Conservation (phyloP, 2,888 invertebrate species). For the Teleiodes luculella region DNA sequence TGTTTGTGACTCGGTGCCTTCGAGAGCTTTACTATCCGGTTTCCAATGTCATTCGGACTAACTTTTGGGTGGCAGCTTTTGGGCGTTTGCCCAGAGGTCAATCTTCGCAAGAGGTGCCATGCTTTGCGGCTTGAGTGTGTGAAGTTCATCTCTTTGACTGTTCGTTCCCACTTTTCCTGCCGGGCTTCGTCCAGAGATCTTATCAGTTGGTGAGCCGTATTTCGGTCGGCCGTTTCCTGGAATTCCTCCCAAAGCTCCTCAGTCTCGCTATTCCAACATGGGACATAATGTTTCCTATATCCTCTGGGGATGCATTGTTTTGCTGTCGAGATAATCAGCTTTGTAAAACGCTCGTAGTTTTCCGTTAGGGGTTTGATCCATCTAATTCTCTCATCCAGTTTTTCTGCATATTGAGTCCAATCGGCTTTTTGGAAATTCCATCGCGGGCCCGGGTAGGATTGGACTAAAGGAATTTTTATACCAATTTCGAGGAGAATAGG, state of each 20-base stretch:
- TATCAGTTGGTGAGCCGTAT: neutral
- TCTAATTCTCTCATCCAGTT: too few species aligned
- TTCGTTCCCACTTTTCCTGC: neutral
- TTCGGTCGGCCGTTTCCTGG: neutral
- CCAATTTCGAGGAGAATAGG: neutral
- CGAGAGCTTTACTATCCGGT: too few species aligned
- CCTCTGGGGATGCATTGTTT: neutral
- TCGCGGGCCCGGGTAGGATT: neutral
- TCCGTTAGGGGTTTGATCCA: too few species aligned
- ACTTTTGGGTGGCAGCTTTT: too few species aligned
- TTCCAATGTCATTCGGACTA: too few species aligned
- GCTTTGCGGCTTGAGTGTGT: too few species aligned
- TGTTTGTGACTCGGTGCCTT: too few species aligned
- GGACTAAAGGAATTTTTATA: neutral
- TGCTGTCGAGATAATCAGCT: neutral
- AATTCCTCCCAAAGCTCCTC: neutral
- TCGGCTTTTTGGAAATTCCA: conserved; percentile 3
- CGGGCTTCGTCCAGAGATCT: neutral
- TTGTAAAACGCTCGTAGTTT: neutral
- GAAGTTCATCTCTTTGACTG: too few species aligned
- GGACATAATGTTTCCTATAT: neutral
- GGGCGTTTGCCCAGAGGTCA: too few species aligned
- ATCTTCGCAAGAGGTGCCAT: conserved; percentile 23
- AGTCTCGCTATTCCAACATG: neutral
- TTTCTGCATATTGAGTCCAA: neutral